Conservation (phyloP, 2,797 vertebrate species). For the Echiichthys vipera region DNA sequence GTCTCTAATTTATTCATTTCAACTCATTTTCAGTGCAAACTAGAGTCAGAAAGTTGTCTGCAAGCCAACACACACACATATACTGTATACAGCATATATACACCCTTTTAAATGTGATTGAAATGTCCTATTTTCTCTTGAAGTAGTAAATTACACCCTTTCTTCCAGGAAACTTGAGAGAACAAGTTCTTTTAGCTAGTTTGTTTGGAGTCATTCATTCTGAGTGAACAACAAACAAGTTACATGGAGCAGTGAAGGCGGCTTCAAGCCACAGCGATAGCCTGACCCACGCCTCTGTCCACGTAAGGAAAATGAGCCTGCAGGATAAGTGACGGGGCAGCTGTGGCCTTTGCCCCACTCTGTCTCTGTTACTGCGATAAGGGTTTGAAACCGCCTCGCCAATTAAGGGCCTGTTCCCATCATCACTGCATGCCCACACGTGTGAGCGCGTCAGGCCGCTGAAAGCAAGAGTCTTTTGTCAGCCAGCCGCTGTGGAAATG, state of each 20-base stretch:
- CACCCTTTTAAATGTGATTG: too few relatives aligned
- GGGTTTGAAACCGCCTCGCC: conserved; percentile 4
- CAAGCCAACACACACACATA: not conserved
- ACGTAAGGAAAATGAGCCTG: conserved; percentile 50
- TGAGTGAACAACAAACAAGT: not conserved
- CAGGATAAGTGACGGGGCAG: conserved; percentile 34
- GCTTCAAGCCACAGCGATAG: not conserved
- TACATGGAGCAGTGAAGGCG: not conserved
- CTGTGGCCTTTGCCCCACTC: conserved; percentile 24
- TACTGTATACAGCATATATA: too few relatives aligned
- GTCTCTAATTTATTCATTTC: conserved; percentile 2
- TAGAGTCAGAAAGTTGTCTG: not conserved
- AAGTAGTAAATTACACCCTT: not conserved
- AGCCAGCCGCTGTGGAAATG: conserved; percentile 20
- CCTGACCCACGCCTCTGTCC: conserved; percentile 24
- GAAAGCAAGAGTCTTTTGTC: conserved; percentile 22
- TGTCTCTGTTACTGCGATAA: conserved; percentile 37
- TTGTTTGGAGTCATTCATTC: not conserved
- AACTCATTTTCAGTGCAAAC: not conserved
- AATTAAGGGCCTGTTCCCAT: conserved; percentile 28
- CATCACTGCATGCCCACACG: conserved; percentile 12
- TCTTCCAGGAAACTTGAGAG: not conserved
- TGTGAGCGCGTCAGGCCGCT: conserved; percentile 21
- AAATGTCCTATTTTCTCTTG: not conserved
- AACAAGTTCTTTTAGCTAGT: not conserved